These are phyloP conservation scores for Cataglyphis rosenhaueri DNA, from an alignment of 2,888 invertebrate genomes.

Conservation along the genomic window DNA sequence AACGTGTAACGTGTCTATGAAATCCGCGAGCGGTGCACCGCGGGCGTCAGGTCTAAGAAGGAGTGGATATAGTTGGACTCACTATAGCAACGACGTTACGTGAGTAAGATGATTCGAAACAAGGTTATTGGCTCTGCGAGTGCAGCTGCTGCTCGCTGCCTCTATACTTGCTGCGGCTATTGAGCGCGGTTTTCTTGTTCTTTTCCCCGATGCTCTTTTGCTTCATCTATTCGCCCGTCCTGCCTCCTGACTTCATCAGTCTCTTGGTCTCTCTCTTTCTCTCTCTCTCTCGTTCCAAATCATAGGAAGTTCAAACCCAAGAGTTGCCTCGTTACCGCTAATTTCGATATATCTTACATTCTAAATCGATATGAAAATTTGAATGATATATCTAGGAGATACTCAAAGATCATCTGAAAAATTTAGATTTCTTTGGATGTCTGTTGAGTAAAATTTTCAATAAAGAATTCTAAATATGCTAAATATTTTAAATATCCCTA, in stretches of 20 bases:
- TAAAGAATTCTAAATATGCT: neutral
- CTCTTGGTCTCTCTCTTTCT: neutral
- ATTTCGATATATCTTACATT: neutral
- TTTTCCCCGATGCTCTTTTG: constrained; percentile 22
- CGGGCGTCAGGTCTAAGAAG: constrained; percentile 55
- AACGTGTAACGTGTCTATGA: constrained; percentile 16
- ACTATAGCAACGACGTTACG: constrained; percentile 73
- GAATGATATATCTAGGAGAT: neutral
- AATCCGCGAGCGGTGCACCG: constrained; percentile 49
- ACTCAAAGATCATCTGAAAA: neutral
- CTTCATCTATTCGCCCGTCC: constrained; percentile 35
- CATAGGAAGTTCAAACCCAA: neutral
- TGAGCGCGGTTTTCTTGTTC: constrained; percentile 52
- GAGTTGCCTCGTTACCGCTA: constrained; percentile 24
- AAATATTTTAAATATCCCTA: neutral
- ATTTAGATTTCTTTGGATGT: neutral
- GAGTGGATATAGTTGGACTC: constrained; percentile 67
- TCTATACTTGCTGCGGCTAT: constrained; percentile 60
- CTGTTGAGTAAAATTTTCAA: neutral
- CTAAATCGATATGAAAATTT: neutral
- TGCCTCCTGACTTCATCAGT: constrained; percentile 28
- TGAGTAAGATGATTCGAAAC: constrained; percentile 81
- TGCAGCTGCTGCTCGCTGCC: constrained; percentile 68
- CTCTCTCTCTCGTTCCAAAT: neutral
- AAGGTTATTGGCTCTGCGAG: constrained; percentile 79